Conservation (phyloP, 2,113 vertebrate genomes). For the Erythrolamprus reginae region DNA sequence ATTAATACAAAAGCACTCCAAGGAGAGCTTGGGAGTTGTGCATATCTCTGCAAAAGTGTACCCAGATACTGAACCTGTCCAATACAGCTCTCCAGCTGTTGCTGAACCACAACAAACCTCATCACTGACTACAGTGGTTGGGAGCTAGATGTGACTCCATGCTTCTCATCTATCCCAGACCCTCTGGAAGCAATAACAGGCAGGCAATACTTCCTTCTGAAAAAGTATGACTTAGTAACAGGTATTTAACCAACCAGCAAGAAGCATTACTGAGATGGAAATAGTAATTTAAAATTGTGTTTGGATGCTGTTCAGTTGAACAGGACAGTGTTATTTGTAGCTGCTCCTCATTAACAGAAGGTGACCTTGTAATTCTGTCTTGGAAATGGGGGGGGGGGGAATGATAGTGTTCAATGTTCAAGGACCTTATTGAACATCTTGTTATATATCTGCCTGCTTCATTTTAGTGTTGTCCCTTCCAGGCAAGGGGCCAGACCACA, state of each 20-base stretch:
- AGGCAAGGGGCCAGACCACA: constrained; percentile 13
- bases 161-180: not conserved
- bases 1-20: not conserved
- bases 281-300: constrained; percentile 14
- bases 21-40: not conserved
- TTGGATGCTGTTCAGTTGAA: not conserved
- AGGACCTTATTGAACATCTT: not conserved
- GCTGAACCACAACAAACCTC: not conserved
- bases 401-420: constrained; percentile 1
- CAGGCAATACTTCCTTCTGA: not conserved
- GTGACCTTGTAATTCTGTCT: constrained; percentile 13
- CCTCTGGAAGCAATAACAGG: not conserved
- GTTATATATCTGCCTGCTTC: constrained; percentile 10
- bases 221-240: not conserved
- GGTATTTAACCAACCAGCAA: not conserved
- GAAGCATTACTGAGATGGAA: constrained; percentile 6
- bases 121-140: not conserved
- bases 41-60: not conserved
- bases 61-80: not conserved
- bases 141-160: not conserved
- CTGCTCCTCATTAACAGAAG: constrained; percentile 16
- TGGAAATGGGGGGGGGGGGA: not conserved
- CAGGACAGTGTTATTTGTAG: constrained; percentile 10
- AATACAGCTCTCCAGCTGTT: not conserved
- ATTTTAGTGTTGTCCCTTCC: not conserved